A percentile compares a stretch with the other conserved stretches of the same genome.
Conservation (phyloP, 2,888 invertebrate species). For the Hecatera dysodea region DNA sequence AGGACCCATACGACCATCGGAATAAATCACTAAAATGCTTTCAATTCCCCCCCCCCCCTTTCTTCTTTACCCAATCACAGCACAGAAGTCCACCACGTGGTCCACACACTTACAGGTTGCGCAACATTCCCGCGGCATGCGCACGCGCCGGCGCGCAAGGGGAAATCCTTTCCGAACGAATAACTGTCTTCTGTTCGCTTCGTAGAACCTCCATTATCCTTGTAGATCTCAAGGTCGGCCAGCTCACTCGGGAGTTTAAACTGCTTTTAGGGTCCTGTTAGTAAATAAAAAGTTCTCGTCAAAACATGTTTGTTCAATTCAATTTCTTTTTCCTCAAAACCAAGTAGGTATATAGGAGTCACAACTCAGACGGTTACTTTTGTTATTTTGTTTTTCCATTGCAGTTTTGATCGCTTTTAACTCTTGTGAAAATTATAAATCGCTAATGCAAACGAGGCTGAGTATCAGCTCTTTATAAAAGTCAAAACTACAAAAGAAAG, state of each 20-base stretch:
- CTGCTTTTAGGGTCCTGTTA: conserved; percentile 18
- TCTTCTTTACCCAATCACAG: conserved; percentile 25
- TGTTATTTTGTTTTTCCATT: not conserved
- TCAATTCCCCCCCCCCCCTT: too few species aligned
- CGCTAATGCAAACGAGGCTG: too few species aligned
- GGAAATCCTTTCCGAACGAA: conserved; percentile 54
- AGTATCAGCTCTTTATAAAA: too few species aligned
- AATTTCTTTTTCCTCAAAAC: not conserved
- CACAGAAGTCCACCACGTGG: conserved; percentile 34
- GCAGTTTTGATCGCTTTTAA: not conserved
- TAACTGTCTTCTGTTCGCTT: conserved; percentile 54
- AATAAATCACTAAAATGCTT: too few species aligned
- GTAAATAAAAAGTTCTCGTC: not conserved
- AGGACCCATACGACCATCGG: too few species aligned
- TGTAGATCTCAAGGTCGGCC: conserved; percentile 53
- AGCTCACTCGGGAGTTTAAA: conserved; percentile 18
- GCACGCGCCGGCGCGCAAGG: conserved; percentile 21
- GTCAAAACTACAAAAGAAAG: too few species aligned
- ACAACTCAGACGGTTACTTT: not conserved
- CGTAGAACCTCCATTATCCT: conserved; percentile 55
- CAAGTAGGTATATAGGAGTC: not conserved
- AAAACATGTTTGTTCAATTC: not conserved
- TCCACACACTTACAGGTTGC: conserved; percentile 39
- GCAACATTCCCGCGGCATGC: conserved; percentile 61
- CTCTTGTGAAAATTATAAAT: too few species aligned